Base-by-base conservation (phyloP, 2,888 invertebrate species). In the Diarsia rubi region DNA sequence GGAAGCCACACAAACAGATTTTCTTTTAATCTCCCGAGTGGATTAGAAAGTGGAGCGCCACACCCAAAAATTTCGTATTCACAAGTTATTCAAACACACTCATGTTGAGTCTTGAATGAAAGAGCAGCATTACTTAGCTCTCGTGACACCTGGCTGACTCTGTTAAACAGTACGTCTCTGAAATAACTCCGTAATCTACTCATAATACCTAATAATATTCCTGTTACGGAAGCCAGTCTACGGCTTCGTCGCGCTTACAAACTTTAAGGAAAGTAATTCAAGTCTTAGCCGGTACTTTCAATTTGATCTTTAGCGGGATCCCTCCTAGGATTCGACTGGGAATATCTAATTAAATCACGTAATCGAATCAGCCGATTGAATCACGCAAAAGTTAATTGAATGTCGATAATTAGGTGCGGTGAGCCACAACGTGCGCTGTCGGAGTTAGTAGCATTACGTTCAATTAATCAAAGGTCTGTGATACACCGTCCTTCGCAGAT, bases 341-440 rank as follows among this genome's bases (percentile, higher is more conserved):
- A 73, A 63, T 57, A 24, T 42, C 66, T 82, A 77, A 83, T 86
- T 64, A 73, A 76, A 79, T 79, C 67, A 62, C 59, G 72, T 60
- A 72, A 84, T 84, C 57, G 64, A 73, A 78, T 72, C 71, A 72
- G 65, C 66, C 78, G 84, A 86, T 86, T 85, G 78, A 65, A 67
- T 76, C 60, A 72, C 69, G 78, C 75, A 74, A 81, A 84, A 81
- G 86, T 81, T 76, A 85, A 85, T 85, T 76, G 74, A 84, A 86
- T 81, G 64, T 73, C 75, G 63, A 81, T 84, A 79, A 85, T 85
- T 68, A 74, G 86, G 72, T 86, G 73, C 52, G 78, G 84, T 73
- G 66, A 70, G 68, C 59, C 68, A 63, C 84, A 63, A 21, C 60
- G 62, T 21, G 60, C 62, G 66, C 66, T 52, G 69, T 52, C 47